Evolutionary conservation across 2,797 vertebrate species (phyloP), one percentile per base, ranked within the genome.

Genomic region (Coregonus sp.): DNA sequence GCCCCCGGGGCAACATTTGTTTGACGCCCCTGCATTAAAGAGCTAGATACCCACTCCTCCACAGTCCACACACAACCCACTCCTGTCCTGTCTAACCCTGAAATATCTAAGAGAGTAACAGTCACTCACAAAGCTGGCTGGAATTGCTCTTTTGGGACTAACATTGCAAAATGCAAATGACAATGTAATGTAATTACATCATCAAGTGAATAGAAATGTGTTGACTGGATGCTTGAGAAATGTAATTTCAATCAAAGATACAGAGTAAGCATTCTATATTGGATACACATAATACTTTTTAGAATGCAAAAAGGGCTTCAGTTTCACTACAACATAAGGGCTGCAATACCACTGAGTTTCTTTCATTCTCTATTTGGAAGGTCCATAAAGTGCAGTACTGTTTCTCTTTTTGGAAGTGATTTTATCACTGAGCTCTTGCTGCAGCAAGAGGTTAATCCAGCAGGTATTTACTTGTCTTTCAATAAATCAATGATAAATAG

Each of bases 371-470:
- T 76, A 81, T 85, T 85, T 78, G 78, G 86, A 90, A 85, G 84
- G 81, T 81, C 73, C 78, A 85, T 92, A 92, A 93, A 92, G 89
- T 91, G 90, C 92, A 87, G 89, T 70, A 63, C 75, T 79, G 76
- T 83, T 78, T 54, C 18, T 79, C 73, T 75, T 31, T 40, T 61
- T n/a, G 75, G 75, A 85, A 82, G 86, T 85, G 84, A 78, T 85
- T 76, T 81, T 75, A 80, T 72, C 0, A 0, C 79, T 75, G 33
- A 79, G 74, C 75, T 66, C 61, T 31, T 69, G 82, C 81, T 77
- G 77, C 65, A 78, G 40, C 75, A 25, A 25, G 25, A 56, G 72
- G 6, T 40, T 69, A 69, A 9, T 37, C 35, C 5, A 40, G 5
- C 14, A 7, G 6, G 5, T 47, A n/a, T 14, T 16, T 31, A 5